A percentile compares a stretch with the other conserved stretches of the same genome.
These are phyloP conservation scores for Pluvianellus socialis DNA, from an alignment of 2,113 vertebrate species.

Conservation along the genomic window DNA sequence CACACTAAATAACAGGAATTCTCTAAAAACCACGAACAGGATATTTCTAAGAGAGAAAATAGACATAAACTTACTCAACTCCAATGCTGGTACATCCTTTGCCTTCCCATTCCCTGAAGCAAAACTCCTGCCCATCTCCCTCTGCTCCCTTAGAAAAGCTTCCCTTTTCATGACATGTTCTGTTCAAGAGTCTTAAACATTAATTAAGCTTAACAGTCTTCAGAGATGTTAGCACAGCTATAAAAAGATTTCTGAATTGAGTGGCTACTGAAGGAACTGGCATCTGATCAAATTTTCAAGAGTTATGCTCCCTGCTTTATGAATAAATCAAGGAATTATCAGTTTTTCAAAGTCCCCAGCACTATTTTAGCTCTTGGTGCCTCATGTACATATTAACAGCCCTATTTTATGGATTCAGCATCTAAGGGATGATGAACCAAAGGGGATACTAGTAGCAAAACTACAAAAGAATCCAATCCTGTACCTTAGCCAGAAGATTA, in stretches of 20 bases:
- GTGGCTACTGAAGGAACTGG: constrained; percentile 55
- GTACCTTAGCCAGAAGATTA: neutral
- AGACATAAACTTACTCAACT: neutral
- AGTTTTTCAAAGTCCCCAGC: constrained; percentile 1
- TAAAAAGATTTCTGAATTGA: constrained; percentile 39
- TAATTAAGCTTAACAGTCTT: constrained; percentile 51
- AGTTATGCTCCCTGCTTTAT: constrained; percentile 37
- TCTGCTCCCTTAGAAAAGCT: neutral
- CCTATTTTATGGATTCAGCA: neutral
- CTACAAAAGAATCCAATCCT: neutral
- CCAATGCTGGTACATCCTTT: neutral
- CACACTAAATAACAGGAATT: neutral
- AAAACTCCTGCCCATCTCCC: neutral
- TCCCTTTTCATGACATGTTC: neutral
- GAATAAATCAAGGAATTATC: constrained; percentile 48
- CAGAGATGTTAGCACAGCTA: constrained; percentile 40
- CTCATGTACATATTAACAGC: neutral
- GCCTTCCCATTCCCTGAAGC: neutral
- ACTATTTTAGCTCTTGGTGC: neutral
- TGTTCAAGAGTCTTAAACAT: constrained; percentile 16
- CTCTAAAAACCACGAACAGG: neutral
- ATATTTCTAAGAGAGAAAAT: neutral
- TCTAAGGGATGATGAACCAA: neutral
- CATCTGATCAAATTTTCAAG: constrained; percentile 63
- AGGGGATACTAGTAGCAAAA: neutral